Evolutionary conservation across 2,888 invertebrate species (phyloP).

Genomic region (Marasmarcha lunaedactyla): DNA sequence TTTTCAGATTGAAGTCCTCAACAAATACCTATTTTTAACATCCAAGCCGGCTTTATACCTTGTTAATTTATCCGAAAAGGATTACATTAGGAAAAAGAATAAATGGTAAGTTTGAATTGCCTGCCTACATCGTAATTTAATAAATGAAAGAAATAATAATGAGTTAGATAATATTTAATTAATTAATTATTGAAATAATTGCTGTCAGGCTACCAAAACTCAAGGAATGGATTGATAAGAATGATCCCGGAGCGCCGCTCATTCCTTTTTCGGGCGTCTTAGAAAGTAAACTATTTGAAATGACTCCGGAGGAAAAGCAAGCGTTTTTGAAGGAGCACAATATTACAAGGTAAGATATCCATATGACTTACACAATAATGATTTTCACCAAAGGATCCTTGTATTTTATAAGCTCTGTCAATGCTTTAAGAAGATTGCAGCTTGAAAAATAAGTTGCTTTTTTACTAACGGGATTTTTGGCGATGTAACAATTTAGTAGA

Average conservation of each 20-base stretch:
- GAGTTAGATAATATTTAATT: too few relatives aligned
- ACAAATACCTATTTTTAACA: slow-evolving; percentile 96
- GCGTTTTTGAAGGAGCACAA: slow-evolving; percentile 86
- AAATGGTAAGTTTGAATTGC: slow-evolving; percentile 95
- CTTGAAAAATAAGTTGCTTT: too few relatives aligned
- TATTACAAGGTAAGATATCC: slow-evolving; percentile 84
- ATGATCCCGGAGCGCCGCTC: slow-evolving; percentile 92
- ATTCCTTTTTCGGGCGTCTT: slow-evolving; percentile 97
- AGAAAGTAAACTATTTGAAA: slow-evolving; percentile 88
- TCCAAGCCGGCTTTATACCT: slow-evolving; percentile 98
- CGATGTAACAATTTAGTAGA: too few relatives aligned
- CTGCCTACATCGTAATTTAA: too few relatives aligned
- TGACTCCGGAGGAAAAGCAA: slow-evolving; percentile 81
- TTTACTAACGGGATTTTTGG: too few relatives aligned
- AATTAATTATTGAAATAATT: too few relatives aligned
- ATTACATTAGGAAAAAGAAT: slow-evolving; percentile 98
- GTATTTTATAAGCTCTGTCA: too few relatives aligned
- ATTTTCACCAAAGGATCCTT: too few relatives aligned
- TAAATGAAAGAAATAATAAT: too few relatives aligned
- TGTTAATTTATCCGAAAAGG: slow-evolving; percentile 96
- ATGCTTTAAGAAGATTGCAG: too few relatives aligned
- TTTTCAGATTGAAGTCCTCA: slow-evolving; percentile 92
- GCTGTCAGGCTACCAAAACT: slow-evolving; percentile 87
- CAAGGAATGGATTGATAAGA: slow-evolving; percentile 98
- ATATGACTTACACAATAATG: slow-evolving; percentile 3